Conservation (phyloP, 30 jellyfish, hydroid and myxozoan genomes). For the Aurelia aurita region DNA sequence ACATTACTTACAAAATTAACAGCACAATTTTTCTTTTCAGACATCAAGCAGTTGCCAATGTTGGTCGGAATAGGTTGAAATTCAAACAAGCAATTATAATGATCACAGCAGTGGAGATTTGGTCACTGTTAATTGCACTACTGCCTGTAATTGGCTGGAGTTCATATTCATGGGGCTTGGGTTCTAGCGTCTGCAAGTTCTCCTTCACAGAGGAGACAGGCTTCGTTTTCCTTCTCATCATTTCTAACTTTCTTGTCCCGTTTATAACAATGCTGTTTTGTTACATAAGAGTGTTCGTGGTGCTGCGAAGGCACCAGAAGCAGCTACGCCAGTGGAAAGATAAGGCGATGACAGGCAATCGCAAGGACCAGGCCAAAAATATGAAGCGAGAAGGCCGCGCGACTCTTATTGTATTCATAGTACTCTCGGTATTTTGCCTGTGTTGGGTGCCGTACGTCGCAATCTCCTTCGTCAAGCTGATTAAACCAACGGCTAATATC, state of each 20-base stretch:
- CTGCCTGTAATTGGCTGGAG: slow-evolving; percentile 79
- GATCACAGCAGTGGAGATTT: slow-evolving; percentile 35
- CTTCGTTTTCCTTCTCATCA: slow-evolving; percentile 52
- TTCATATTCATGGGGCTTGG: slow-evolving; percentile 67
- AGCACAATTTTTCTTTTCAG: slow-evolving; percentile 9
- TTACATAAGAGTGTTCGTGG: slow-evolving; percentile 62
- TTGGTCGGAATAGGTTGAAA: slow-evolving; percentile 49
- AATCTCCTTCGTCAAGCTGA: slow-evolving; percentile 13
- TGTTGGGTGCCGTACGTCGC: slow-evolving; percentile 82
- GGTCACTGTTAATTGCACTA: slow-evolving; percentile 46
- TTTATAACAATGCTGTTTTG: slow-evolving; percentile 69
- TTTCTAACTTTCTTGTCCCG: slow-evolving; percentile 55
- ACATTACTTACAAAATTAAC: no score
- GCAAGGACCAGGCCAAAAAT: slow-evolving; percentile 47
- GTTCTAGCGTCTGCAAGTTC: slow-evolving; percentile 67
- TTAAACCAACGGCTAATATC: slow-evolving; percentile 42
- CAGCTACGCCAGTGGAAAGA: slow-evolving; percentile 70
- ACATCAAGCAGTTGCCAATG: slow-evolving; percentile 57
- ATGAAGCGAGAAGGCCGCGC: slow-evolving; percentile 82
- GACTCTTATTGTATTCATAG: slow-evolving; percentile 61
- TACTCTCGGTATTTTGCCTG: slow-evolving; percentile 60
- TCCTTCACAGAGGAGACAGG: slow-evolving; percentile 67
- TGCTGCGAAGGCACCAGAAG: slow-evolving; percentile 67
- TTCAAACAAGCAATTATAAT: slow-evolving; percentile 56
- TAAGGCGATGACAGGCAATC: slow-evolving; percentile 21